phyloP scores from a whole-genome alignment of 2,113 vertebrate species.

The Chrysochloris asiatica region DNA sequence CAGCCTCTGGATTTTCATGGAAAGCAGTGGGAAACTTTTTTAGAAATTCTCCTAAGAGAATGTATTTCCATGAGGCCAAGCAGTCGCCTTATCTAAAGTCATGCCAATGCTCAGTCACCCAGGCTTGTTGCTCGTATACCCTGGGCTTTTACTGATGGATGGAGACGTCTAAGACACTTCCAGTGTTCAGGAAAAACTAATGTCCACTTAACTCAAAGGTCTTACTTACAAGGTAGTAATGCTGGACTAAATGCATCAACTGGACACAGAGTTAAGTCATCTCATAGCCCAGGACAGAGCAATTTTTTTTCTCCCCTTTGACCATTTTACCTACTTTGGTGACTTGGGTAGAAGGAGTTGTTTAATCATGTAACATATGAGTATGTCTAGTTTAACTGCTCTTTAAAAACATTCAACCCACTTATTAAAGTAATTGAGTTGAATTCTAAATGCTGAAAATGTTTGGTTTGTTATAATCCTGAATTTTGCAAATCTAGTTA shows the following conservation, averaged over 20 bases:
- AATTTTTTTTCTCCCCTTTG: not conserved
- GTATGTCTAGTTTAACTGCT: not conserved
- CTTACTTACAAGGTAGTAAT: not conserved
- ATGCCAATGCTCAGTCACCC: not conserved
- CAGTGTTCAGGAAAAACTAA: not conserved
- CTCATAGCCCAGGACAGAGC: not conserved
- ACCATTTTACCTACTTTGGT: constrained; percentile 14
- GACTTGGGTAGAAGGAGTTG: not conserved
- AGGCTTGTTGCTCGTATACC: not conserved
- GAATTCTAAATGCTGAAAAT: constrained; percentile 19
- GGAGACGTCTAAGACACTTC: not conserved
- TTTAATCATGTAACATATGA: not conserved
- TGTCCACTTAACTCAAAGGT: not conserved
- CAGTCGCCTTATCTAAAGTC: not conserved
- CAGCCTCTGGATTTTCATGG: not conserved
- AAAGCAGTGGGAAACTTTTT: not conserved
- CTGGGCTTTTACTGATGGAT: not conserved
- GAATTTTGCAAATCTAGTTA: not conserved
- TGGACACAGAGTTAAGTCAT: not conserved
- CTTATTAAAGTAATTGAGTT: not conserved
- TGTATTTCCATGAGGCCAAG: not conserved
- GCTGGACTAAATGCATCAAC: not conserved
- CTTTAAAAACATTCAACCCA: not conserved
- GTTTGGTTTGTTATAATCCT: not conserved
- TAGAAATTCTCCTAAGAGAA: constrained; percentile 21